A percentile compares a stretch with the other conserved stretches of the same genome.
Conservation (phyloP, 2,888 invertebrate genomes). For the Drepanosiphum platanoidis region DNA sequence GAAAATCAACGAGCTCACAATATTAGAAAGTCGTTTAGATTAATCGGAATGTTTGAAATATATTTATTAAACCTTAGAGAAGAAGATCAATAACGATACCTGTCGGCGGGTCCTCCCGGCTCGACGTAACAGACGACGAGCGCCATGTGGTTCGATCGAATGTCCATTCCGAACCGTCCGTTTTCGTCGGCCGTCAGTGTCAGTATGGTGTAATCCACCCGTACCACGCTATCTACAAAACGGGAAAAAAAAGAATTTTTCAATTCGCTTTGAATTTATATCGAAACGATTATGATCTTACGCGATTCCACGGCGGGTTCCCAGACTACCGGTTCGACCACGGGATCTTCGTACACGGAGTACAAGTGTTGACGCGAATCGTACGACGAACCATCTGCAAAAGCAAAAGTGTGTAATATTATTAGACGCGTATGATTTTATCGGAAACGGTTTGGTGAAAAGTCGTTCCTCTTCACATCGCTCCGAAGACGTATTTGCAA, state of each 20-base stretch:
- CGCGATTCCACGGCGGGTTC: constrained; percentile 37
- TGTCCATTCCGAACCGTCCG: constrained; percentile 62
- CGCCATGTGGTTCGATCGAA: constrained; percentile 63
- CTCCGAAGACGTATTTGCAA: too few species aligned
- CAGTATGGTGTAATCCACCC: constrained; percentile 63
- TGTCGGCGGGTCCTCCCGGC: constrained; percentile 65
- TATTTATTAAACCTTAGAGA: too few species aligned
- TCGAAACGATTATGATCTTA: constrained; percentile 4
- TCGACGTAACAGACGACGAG: constrained; percentile 64
- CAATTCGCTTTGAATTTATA: too few species aligned
- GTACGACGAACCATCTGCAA: constrained; percentile 52
- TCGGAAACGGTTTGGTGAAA: too few species aligned
- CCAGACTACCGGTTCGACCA: constrained; percentile 33
- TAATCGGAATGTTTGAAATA: too few species aligned
- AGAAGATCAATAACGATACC: too few species aligned
- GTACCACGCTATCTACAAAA: constrained; percentile 62
- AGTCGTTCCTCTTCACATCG: too few species aligned
- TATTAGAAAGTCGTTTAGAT: too few species aligned
- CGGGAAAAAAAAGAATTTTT: not conserved
- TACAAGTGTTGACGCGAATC: constrained; percentile 47
- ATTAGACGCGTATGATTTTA: too few species aligned
- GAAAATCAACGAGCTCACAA: too few species aligned
- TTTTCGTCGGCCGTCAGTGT: constrained; percentile 63
- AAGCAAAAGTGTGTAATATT: not conserved
- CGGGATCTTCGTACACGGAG: constrained; percentile 51